Percentiles rank a stretch among this genome's conserved stretches.
Evolutionary conservation across 2,113 vertebrate species (phyloP).

Genomic region (Pygoscelis adeliae): DNA sequence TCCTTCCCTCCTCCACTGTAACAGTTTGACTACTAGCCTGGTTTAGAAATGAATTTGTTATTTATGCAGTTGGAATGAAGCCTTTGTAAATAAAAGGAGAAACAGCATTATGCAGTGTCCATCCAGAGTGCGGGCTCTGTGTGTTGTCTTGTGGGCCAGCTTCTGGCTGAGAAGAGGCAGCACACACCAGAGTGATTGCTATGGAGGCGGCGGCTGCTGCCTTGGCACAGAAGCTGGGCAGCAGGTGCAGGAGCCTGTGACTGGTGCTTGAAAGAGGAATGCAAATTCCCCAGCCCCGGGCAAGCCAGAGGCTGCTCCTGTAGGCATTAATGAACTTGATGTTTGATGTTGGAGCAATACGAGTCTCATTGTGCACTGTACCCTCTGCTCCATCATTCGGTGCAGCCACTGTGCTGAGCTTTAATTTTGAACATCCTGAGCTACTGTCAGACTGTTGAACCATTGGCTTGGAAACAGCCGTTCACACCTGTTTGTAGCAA

Average conservation of each 20-base stretch:
- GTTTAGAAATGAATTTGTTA: slow-evolving; percentile 51
- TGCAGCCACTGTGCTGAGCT: neutral
- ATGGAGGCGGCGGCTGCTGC: neutral
- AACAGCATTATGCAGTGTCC: neutral
- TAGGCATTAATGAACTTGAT: neutral
- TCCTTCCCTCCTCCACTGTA: slow-evolving; percentile 11
- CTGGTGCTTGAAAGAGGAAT: neutral
- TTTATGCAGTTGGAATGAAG: slow-evolving; percentile 47
- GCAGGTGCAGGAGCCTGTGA: neutral
- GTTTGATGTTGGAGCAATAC: neutral
- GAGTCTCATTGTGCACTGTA: neutral
- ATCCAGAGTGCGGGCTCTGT: neutral
- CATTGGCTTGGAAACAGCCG: neutral
- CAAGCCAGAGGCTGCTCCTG: neutral
- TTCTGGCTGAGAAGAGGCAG: neutral
- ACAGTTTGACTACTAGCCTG: slow-evolving; percentile 60
- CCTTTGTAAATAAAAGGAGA: slow-evolving; percentile 57
- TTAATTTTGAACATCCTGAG: neutral
- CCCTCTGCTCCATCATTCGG: neutral
- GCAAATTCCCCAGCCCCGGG: neutral
- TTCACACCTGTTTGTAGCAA: neutral
- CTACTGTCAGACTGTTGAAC: neutral
- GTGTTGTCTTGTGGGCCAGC: neutral
- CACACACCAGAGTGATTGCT: no score
- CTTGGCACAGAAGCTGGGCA: neutral